Evolutionary conservation across 92 coral and sea anemone species (phyloP).

Genomic region (Pocillopora meandrina): DNA sequence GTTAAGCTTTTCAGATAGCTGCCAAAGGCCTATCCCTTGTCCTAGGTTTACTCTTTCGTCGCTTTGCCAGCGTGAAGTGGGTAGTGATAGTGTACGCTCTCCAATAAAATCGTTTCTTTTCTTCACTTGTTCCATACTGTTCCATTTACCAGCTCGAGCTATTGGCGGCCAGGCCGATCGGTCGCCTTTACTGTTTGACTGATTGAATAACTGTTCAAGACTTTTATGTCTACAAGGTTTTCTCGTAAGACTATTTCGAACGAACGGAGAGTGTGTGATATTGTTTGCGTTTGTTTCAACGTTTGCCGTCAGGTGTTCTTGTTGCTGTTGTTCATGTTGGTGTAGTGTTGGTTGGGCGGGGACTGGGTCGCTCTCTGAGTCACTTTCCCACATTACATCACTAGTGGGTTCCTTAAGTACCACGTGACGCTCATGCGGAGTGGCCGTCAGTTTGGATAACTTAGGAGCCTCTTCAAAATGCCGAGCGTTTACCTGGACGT

Average conservation of each 20-base stretch:
- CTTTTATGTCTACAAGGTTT: slow-evolving; percentile 80
- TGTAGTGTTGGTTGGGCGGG: slow-evolving; percentile 17
- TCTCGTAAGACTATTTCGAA: slow-evolving; percentile 63
- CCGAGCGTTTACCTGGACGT: slow-evolving; percentile 36
- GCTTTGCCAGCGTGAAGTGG: slow-evolving; percentile 69
- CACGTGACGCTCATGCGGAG: slow-evolving; percentile 77
- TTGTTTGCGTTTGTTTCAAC: slow-evolving; percentile 33
- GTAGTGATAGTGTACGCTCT: slow-evolving; percentile 69
- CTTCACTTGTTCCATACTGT: slow-evolving; percentile 84
- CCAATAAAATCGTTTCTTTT: slow-evolving; percentile 70
- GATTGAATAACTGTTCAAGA: slow-evolving; percentile 63
- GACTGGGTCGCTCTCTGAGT: slow-evolving; percentile 74
- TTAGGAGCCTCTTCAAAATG: slow-evolving; percentile 78
- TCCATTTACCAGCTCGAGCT: slow-evolving; percentile 84
- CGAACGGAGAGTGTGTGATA: slow-evolving; percentile 56
- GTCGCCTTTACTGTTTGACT: slow-evolving; percentile 54
- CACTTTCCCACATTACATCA: slow-evolving; percentile 91
- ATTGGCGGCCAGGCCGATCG: slow-evolving; percentile 66
- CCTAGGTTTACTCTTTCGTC: slow-evolving; percentile 56
- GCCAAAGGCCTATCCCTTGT: slow-evolving; percentile 70
- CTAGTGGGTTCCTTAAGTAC: slow-evolving; percentile 52
- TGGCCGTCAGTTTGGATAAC: slow-evolving; percentile 61
- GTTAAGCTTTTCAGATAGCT: slow-evolving; percentile 81
- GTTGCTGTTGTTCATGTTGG: slow-evolving; percentile 37
- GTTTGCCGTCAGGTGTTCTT: slow-evolving; percentile 6